phyloP scores from a whole-genome alignment of 2,888 invertebrate genomes.

The Pandemis corylana region DNA sequence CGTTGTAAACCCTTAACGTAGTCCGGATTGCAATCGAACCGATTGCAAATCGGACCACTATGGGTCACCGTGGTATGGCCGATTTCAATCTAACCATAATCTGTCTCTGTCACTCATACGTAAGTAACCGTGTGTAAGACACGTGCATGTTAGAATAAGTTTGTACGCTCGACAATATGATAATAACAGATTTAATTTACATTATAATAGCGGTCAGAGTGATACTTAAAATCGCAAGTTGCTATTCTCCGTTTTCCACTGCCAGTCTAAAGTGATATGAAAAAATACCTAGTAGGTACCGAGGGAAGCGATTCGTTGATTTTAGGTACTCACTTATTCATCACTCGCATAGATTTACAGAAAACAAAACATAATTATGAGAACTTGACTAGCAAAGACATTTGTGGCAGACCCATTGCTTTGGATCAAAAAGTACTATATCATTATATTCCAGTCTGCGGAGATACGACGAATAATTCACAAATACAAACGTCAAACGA shows the following conservation, averaged over 20 bases:
- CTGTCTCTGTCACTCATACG: slow-evolving; percentile 14
- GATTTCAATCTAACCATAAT: slow-evolving; percentile 9
- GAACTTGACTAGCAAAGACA: slow-evolving; percentile 23
- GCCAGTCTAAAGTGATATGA: background rate
- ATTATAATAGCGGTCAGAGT: slow-evolving; percentile 12
- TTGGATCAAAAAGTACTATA: background rate
- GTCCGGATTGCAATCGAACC: slow-evolving; percentile 9
- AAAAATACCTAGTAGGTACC: background rate
- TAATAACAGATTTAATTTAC: slow-evolving; percentile 29
- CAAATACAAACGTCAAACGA: slow-evolving; percentile 1
- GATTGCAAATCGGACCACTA: background rate
- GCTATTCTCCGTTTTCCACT: background rate
- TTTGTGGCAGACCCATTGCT: slow-evolving; percentile 17
- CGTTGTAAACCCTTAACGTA: background rate
- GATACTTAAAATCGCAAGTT: slow-evolving; percentile 13
- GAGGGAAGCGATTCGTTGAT: background rate
- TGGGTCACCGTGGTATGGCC: slow-evolving; percentile 35
- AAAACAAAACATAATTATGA: background rate
- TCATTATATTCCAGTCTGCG: too few species aligned
- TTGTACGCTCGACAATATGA: slow-evolving; percentile 39
- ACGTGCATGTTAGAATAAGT: slow-evolving; percentile 36
- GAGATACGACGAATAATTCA: background rate
- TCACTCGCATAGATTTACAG: background rate
- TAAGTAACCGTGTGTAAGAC: slow-evolving; percentile 14
- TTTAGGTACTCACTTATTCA: background rate